Conservation (phyloP, 2,113 vertebrate species). For the Halcyon senegalensis region DNA sequence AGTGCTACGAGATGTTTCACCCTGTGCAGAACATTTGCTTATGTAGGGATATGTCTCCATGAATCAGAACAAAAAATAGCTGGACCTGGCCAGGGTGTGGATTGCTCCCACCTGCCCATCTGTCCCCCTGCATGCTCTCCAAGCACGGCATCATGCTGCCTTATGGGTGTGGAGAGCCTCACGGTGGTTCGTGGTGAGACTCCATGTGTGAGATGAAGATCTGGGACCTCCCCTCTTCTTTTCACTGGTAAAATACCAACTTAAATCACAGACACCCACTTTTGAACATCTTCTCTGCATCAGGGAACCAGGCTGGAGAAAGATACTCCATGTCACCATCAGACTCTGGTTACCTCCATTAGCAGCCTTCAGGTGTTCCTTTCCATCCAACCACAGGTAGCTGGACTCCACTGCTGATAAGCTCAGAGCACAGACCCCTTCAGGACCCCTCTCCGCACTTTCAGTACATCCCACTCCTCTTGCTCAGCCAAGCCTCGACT, state of each 20-base stretch:
- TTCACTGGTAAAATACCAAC: neutral
- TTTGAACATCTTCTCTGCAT: neutral
- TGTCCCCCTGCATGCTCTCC: neutral
- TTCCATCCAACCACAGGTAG: neutral
- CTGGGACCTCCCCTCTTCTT: neutral
- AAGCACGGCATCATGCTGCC: neutral
- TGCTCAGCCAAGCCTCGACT: neutral
- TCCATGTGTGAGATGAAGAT: fast-evolving
- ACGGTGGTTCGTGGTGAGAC: neutral
- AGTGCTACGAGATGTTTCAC: fast-evolving
- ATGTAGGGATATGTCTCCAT: fast-evolving
- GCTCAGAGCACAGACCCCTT: neutral
- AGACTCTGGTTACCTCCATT: neutral
- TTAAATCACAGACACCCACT: neutral
- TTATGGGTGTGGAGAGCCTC: neutral
- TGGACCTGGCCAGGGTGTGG: neutral
- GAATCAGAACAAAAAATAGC: neutral
- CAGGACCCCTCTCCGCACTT: neutral
- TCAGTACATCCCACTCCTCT: neutral
- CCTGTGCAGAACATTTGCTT: neutral
- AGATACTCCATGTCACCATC: neutral
- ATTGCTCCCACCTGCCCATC: fast-evolving
- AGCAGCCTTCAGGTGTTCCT: neutral
- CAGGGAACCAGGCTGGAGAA: neutral
- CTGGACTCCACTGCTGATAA: neutral